Evolutionary conservation across 2,888 invertebrate species (phyloP), one percentile per base, ranked within the genome.

Genomic region (Lymantria dispar): DNA sequence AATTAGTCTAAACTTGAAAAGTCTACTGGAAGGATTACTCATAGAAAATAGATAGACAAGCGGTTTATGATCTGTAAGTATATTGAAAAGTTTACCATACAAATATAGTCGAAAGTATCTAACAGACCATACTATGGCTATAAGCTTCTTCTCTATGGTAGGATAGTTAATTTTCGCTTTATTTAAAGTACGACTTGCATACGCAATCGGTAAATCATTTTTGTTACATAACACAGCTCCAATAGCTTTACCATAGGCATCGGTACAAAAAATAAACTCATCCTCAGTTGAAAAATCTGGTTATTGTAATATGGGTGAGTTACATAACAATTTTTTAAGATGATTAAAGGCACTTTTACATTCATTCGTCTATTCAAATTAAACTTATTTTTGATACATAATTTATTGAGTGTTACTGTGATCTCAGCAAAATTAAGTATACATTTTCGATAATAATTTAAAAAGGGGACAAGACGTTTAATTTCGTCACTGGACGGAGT

Each of bases 171-270:
- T 41, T 50, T 54, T 54, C 8, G 51, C 47, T 30, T 45, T 52
- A 43, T 54, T 58, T 22, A 60, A 40, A 10, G 43, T 46, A 38
- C 58, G 40, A 47, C 58, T 60, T 22, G 60, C 56, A 43, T 41
- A 62, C 5, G 62, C 62, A 38, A 60, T 45, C 3, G 54, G 56
- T 11, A 14, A n/a, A 7, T 13, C 11, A 9, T 41, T 13, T 29
- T 38, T 29, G 9, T 47, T 33, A 12, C 15, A 41, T 12, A 47
- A 15, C 3, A 45, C 37, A 1, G 22, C 11, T 0, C 47, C 47
- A 7, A 41, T 41, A 15, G 40, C 47, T n/a, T 15, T 8, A 15
- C 47, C 41, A 33, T 33, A 47, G 0, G 41, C 36, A 47, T 41
- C 47, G 8, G 47, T 38, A 0, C 36, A 38, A 5, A 45, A 38